Evolutionary conservation across 2,888 invertebrate genomes (phyloP).

Genomic region (Macaria liturata): DNA sequence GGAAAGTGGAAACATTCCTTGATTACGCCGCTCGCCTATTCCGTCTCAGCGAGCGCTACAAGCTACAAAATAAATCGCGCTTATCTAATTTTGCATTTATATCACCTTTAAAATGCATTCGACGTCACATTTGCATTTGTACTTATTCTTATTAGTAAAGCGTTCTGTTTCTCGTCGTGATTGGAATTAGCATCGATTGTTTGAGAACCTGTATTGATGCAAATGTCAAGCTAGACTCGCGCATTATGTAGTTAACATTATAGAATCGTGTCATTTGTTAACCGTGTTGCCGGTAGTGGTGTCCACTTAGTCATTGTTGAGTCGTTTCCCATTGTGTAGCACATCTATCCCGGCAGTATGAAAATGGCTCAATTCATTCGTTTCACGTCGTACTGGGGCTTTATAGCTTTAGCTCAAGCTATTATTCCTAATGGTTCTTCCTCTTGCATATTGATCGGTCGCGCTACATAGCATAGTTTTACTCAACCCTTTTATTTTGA

Average conservation of each 20-base stretch:
- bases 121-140: slow-evolving; percentile 29
- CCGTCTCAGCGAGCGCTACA: slow-evolving; percentile 41
- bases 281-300: slow-evolving; percentile 48
- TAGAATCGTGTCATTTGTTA: slow-evolving; percentile 40
- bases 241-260: background rate
- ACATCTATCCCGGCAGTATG: slow-evolving; percentile 51
- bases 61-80: slow-evolving; percentile 39
- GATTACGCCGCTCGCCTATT: slow-evolving; percentile 47
- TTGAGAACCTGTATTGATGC: slow-evolving; percentile 20
- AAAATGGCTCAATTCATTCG: slow-evolving; percentile 56
- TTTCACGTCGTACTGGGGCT: slow-evolving; percentile 41
- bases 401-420: slow-evolving; percentile 42
- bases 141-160: slow-evolving; percentile 16
- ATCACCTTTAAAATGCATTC: slow-evolving; percentile 32
- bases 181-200: slow-evolving; percentile 20
- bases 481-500: slow-evolving; percentile 30
- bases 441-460: slow-evolving; percentile 9
- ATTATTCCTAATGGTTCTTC: slow-evolving; percentile 42
- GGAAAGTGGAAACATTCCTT: slow-evolving; percentile 76
- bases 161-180: slow-evolving; percentile 5
- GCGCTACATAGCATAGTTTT: slow-evolving; percentile 20
- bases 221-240: slow-evolving; percentile 32
- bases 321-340: slow-evolving; percentile 53
- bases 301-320: slow-evolving; percentile 56
- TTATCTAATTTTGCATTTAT: slow-evolving; percentile 38